These are phyloP conservation scores for Selene dorsalis DNA, from an alignment of 2,797 vertebrate genomes.

Conservation along the genomic window DNA sequence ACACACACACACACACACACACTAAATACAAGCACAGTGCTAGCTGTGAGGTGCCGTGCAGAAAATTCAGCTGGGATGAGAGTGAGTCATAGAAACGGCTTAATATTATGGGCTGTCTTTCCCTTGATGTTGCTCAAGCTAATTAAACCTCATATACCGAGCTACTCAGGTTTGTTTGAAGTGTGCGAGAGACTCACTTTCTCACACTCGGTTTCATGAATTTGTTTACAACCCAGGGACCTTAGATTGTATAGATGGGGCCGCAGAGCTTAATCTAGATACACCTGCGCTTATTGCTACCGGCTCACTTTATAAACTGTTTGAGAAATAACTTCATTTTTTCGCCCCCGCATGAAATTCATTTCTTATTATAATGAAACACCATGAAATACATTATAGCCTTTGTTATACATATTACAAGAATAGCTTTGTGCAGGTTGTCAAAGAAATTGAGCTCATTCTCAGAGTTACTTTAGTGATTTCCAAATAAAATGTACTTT, in stretches of 20 bases:
- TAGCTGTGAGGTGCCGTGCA: conserved; percentile 42
- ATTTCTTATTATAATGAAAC: conserved; percentile 15
- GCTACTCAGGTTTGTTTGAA: conserved; percentile 75
- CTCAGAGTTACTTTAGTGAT: neutral
- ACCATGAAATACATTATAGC: neutral
- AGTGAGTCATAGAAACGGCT: conserved; percentile 70
- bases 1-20: neutral
- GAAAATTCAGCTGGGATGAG: conserved; percentile 67
- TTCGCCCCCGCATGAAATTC: neutral
- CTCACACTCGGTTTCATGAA: too few species aligned
- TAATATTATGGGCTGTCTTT: conserved; percentile 67
- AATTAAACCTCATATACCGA: conserved; percentile 71
- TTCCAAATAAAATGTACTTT: neutral
- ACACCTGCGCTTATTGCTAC: conserved; percentile 20
- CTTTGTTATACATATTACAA: neutral
- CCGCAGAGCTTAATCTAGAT: conserved; percentile 15
- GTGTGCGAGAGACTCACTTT: conserved; percentile 55
- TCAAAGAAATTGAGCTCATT: neutral
- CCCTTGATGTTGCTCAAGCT: conserved; percentile 78
- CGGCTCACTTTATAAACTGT: conserved; percentile 13
- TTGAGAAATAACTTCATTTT: neutral
- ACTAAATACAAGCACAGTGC: neutral
- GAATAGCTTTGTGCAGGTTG: neutral
- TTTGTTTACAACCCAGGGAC: conserved; percentile 55
- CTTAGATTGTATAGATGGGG: conserved; percentile 37